Conservation (phyloP, 2,888 invertebrate genomes). For the Nomada flava region DNA sequence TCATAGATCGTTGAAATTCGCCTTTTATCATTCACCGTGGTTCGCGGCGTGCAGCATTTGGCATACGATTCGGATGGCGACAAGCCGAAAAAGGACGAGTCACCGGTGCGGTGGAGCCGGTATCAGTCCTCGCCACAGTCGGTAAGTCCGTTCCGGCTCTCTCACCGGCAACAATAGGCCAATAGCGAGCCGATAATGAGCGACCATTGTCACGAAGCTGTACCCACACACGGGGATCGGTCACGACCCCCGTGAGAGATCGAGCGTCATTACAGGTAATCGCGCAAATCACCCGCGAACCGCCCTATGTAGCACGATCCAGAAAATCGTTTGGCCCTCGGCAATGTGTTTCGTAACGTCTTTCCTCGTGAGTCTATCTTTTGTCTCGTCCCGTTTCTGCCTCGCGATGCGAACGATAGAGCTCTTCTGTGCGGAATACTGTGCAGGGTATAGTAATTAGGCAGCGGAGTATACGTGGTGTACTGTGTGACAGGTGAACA, state of each 20-base stretch:
- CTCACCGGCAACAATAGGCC: conserved; percentile 81
- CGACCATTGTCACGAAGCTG: conserved; percentile 78
- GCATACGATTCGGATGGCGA: conserved; percentile 53
- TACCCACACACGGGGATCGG: conserved; percentile 76
- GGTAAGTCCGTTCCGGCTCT: conserved; percentile 79
- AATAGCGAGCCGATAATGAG: conserved; percentile 82
- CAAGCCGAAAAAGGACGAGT: conserved; percentile 75
- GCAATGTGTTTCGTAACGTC: conserved; percentile 19
- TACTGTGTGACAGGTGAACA: too few relatives aligned
- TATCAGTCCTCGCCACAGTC: conserved; percentile 77
- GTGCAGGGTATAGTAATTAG: too few relatives aligned
- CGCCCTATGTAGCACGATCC: conserved; percentile 63
- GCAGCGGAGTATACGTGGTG: too few relatives aligned
- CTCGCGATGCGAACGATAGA: too few relatives aligned
- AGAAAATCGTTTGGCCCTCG: conserved; percentile 60
- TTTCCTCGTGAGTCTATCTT: conserved; percentile 9
- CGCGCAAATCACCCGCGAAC: conserved; percentile 77
- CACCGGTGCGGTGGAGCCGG: conserved; percentile 74
- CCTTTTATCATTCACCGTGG: conserved; percentile 60
- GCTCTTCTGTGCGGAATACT: too few relatives aligned
- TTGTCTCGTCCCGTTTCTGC: neutral
- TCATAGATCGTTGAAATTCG: conserved; percentile 55
- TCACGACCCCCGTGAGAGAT: conserved; percentile 72
- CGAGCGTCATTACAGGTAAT: conserved; percentile 80
- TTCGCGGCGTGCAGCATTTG: conserved; percentile 47